Evolutionary conservation across 2,113 vertebrate species (phyloP), one percentile per base, ranked within the genome.

Genomic region (Prionailurus bengalensis): DNA sequence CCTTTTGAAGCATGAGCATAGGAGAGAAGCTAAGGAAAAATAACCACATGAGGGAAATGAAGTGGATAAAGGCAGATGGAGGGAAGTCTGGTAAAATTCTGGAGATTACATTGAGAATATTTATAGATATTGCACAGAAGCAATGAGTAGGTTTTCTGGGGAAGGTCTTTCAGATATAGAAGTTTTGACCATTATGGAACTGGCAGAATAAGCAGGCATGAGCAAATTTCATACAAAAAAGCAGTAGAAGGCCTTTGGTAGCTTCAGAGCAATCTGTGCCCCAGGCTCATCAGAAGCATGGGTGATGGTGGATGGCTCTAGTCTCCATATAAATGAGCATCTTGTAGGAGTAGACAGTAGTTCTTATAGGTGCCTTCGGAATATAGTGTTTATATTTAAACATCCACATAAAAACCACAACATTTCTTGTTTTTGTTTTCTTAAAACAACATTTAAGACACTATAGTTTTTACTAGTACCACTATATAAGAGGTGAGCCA

Each of bases 291-390:
- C 31, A 23, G 55, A 33, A 12, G 25, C 17, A 14, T 16, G 2
- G 17, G 68, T n/a, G 17, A 42, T 15, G 53, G 42, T 27, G 19
- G 29, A 23, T 29, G 14, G 27, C 12, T 73, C 3, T 29, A 45
- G 19, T n/a, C 23, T 5, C 51, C 5, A 27, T 42, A 11, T 7
- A 21, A 42, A 1, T 42, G 27, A 78, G 39, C 42, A 29, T 27
- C n/a, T 36, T 7, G 9, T 29, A 27, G n/a, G 10, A 4, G 0
- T 0, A 3, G 3, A 9, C 53, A 51, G 48, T 2, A 19, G 11
- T 84, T 27, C 29, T 31, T 3, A 33, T 21, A 16, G 76, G 58
- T 5, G 29, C 6, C n/a, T 33, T 7, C 13, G 25, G 15, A 42
- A 36, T 23, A 8, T 25, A 16, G 27, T 15, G 27, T 85, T 45